phyloP scores from a whole-genome alignment of 92 coral and sea anemone species.

The Epizoanthus rinbou region DNA sequence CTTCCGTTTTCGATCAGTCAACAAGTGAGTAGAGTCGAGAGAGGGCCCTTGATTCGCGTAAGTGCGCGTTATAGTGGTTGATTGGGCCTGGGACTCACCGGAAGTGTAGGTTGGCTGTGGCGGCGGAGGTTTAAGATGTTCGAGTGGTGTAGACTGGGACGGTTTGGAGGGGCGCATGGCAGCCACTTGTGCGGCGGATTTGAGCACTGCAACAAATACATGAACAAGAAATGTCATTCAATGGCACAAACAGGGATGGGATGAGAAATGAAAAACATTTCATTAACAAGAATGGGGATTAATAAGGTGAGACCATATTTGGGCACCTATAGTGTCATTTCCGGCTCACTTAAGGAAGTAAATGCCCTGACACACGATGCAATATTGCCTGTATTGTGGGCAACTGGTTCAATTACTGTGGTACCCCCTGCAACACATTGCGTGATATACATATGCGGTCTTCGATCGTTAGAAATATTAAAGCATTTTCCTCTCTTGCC shows the following conservation, averaged over 20 bases:
- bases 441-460: no score
- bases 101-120: conserved; percentile 35
- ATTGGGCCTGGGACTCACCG: conserved; percentile 33
- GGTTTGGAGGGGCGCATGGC: conserved; percentile 19
- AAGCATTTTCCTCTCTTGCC: no score
- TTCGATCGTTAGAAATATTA: no score
- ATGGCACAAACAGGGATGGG: background rate
- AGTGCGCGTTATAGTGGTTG: conserved; percentile 12
- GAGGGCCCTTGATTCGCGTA: background rate
- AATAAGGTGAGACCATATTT: no score
- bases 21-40: background rate
- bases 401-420: no score
- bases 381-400: no score
- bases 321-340: no score
- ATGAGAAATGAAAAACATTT: background rate
- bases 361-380: no score
- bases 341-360: no score
- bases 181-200: conserved; percentile 41
- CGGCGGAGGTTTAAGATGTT: conserved; percentile 34
- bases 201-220: conserved; percentile 14
- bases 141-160: conserved; percentile 29
- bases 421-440: no score
- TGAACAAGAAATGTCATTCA: background rate
- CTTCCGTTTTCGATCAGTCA: conserved; percentile 29
- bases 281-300: no score